A percentile compares a stretch with the other conserved stretches of the same genome.
Conservation (phyloP, 30 jellyfish, hydroid and myxozoan species). For the Mastigias papua region DNA sequence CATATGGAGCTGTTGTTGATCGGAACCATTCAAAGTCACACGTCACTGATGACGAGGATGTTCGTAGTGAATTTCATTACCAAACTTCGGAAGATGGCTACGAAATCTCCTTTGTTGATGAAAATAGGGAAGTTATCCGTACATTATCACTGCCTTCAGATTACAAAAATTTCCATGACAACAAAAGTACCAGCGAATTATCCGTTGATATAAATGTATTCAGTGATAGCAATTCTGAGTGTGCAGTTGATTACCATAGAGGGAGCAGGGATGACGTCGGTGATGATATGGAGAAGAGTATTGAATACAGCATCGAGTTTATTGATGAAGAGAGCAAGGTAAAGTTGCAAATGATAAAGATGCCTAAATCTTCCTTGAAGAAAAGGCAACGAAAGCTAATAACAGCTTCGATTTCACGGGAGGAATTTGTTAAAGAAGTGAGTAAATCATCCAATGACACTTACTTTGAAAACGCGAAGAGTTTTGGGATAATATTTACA, state of each 20-base stretch:
- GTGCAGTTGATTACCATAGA: not conserved
- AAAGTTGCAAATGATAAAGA: not conserved
- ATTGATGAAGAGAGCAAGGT: slow-evolving; percentile 12
- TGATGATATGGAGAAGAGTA: slow-evolving; percentile 17
- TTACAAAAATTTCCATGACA: slow-evolving; percentile 46
- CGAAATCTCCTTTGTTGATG: slow-evolving; percentile 65
- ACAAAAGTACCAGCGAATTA: not conserved
- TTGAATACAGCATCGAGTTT: slow-evolving; percentile 46
- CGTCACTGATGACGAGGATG: slow-evolving; percentile 11
- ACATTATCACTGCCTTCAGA: slow-evolving; percentile 51
- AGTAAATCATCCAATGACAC: not conserved
- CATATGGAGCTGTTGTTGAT: slow-evolving; percentile 40
- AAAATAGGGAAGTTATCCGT: slow-evolving; percentile 16
- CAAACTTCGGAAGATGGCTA: slow-evolving; percentile 49
- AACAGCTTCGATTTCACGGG: not conserved
- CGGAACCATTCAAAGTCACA: slow-evolving; percentile 24
- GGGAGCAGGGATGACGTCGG: slow-evolving; percentile 4
- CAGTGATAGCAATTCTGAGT: not conserved
- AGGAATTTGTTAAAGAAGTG: not conserved
- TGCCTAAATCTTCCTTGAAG: not conserved
- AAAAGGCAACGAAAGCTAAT: not conserved
- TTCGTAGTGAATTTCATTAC: slow-evolving; percentile 2
- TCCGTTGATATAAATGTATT: slow-evolving; percentile 1
- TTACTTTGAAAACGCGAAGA: not conserved
- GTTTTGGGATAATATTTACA: slow-evolving; percentile 26